Evolutionary conservation across 2,888 invertebrate species (phyloP).

Genomic region (Tetramorium bicarinatum): DNA sequence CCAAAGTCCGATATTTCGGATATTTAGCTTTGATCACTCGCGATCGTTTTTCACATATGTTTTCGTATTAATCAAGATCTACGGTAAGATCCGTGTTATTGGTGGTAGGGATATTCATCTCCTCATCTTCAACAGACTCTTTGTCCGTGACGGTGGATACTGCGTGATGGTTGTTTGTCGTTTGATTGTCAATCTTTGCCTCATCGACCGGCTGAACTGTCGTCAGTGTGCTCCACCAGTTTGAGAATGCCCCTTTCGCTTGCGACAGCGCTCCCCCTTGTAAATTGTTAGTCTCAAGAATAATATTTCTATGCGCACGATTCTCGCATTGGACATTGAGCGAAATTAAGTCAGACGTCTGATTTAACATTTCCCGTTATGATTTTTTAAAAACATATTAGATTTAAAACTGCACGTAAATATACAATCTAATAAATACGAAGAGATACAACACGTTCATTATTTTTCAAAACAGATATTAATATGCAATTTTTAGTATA

Average conservation of each 20-base stretch:
- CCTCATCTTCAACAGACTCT: constrained; percentile 64
- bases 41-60: background rate
- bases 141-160: constrained; percentile 64
- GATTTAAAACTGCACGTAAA: background rate
- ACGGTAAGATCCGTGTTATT: constrained; percentile 67
- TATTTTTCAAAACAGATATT: background rate
- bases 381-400: background rate
- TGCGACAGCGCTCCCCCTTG: constrained; percentile 94
- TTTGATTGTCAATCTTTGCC: constrained; percentile 76
- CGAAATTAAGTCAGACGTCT: background rate
- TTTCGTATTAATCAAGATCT: constrained; percentile 64
- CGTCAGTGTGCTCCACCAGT: constrained; percentile 94
- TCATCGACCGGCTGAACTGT: constrained; percentile 87
- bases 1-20: background rate
- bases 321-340: background rate
- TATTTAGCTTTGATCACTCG: constrained; percentile 16
- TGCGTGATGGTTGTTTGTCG: constrained; percentile 71
- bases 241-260: constrained; percentile 94
- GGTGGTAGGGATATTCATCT: constrained; percentile 62
- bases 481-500: background rate
- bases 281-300: constrained; percentile 42
- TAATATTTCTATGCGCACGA: constrained; percentile 21
- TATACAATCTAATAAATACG: background rate
- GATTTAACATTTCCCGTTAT: background rate
- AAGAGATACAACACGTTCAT: constrained; percentile 2